Evolutionary conservation across 92 coral and sea anemone genomes (phyloP), one percentile per base, ranked within the genome.

Genomic region (Scolanthus callimorphus): DNA sequence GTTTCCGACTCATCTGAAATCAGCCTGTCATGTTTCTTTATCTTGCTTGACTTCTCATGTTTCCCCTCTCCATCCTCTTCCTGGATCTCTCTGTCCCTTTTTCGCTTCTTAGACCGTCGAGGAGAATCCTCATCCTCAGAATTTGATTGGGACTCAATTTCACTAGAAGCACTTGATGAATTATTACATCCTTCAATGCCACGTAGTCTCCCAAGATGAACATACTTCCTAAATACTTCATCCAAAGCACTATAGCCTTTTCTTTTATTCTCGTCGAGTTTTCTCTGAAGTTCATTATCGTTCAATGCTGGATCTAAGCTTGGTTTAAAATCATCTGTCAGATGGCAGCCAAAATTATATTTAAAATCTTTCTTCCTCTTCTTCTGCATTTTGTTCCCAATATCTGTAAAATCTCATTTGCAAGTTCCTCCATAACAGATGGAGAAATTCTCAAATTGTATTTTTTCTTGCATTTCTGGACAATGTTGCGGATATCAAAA

Each of bases 371-470:
- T 85, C 78, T 88, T 86, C 28, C 99, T 81, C 43, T 79, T 76
- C 59, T 70, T 69, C 70, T 94, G 99, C 38, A 94, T 29, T 59
- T 71, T 94, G 69, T 94, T 94, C 3, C 99, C 99, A 50, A 94
- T 58, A 27, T 79, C 78, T 13, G 88, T 78, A 91, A 91, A 17
- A 94, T 71, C 21, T 94, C 99, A 3, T 62, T 80, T 17, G 82
- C 85, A 39, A 94, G 48, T 20, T 90, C 99, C 9, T 63, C 62
- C 34, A 63, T 50, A 0, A 71, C 78, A 60, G 66, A 74, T 11
- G 76, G 65, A n/a, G 96, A 17, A 57, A 94, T 60, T 48, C 80
- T 74, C 51, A 94, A 59, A 25, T 73, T 80, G 69, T 78, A 73
- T 62, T 78, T 75, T 20, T n/a, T n/a, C 29, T 81, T 88, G 12